Base-by-base conservation (phyloP, 2,797 vertebrate species). In the Enteromius treurensis region DNA sequence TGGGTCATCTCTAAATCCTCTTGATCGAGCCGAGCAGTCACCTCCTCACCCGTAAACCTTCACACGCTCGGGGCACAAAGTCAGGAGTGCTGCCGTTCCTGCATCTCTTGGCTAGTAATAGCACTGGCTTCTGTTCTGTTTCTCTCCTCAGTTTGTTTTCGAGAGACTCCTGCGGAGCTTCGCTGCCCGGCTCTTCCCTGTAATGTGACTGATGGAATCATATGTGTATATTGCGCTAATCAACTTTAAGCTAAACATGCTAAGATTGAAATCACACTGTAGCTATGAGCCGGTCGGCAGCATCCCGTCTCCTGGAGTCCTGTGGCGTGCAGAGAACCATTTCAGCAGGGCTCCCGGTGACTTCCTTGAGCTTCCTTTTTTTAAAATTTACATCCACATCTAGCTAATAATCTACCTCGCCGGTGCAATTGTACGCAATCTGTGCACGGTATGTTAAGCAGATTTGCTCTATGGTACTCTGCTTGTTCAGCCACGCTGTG, bases 321-420 rank as follows among this genome's bases (percentile, higher is more conserved):
- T 51, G 73, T n/a, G 62, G 71, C 64, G 7, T 7, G 1, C 53
- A 60, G 32, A 73, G 17, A 79, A 80, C 37, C 34, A 58, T 82
- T 55, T 69, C 19, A 77, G 51, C 73, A 42, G 21, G 47, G n/a
- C 29, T 68, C 68, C 60, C 10, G 47, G 70, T 49, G 70, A 58
- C 47, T 55, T 67, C 11, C 32, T 47, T 15, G 51, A 82, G 85
- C 77, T 84, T 86, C 85, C 77, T 58, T 71, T 58, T 71, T 73
- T 77, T 26, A 40, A 21, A 11, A 80, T 29, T 82, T 42, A 45
- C 81, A 69, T 76, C 58, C 89, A 89, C 84, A 84, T 91, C 89
- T 89, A 70, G 89, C 88, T 80, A 83, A 92, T 91, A 92, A 94
- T 93, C 94, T 95, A 94, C 94, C 94, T 95, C 93, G 92, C 86